Base-by-base conservation (phyloP, 1,140 invertebrate species). In the Drosophila bocki region DNA sequence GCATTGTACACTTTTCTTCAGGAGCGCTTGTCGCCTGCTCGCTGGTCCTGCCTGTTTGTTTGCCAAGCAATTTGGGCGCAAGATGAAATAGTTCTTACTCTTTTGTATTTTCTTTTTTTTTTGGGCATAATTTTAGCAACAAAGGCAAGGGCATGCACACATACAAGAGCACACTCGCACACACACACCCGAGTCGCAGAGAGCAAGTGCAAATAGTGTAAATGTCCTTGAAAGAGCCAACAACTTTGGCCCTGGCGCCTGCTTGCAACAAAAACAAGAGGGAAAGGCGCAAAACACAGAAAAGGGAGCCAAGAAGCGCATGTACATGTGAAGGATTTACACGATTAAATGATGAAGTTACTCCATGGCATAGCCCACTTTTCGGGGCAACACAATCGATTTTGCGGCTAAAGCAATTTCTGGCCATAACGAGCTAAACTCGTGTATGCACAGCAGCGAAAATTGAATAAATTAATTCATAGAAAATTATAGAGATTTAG, bases 151-250 rank as follows among this genome's bases (percentile, higher is more conserved):
- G 39, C 82, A 77, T 44, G 70, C 70, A 83, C n/a, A 75, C 45
- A 54, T 4, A 33, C 54, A 56, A 22, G 33, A 29, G 48, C 13
- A 8, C 26, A 47, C 45, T 26, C 12, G 7, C 41, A 42, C 42
- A 79, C 26, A 45, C 26, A 50, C 26, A 29, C 41, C 44, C 45
- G 50, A 45, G 32, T 72, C 22, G 48, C 71, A 77, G 80, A 79
- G 79, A 82, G 76, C 67, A 76, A 88, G 68, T 84, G 80, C 77
- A 88, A 86, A 86, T 88, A 88, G 72, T 83, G 80, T 41, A 83
- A 77, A 83, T 77, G 83, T 83, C 83, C 83, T 87, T 87, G 83
- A 87, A 88, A 88, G 56, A 77, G 75, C 83, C 79, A 86, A 86
- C 82, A 72, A 67, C 51, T 62, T 65, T 86, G 79, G 83, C 82